Base-by-base conservation (phyloP, 2,888 invertebrate species). In the Disparrhopalites patrizii region DNA sequence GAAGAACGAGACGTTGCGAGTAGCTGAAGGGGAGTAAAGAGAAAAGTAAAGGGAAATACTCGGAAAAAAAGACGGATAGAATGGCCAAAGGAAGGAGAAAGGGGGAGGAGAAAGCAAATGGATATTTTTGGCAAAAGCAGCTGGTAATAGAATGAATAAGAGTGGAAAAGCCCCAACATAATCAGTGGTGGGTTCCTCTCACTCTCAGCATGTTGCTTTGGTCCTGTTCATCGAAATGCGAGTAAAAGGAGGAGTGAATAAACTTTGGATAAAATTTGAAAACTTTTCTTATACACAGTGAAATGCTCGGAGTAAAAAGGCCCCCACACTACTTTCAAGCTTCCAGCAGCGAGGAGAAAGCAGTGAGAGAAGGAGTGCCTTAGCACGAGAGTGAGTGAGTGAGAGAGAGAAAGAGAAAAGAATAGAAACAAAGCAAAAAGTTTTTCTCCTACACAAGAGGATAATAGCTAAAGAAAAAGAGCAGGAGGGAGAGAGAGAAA, bases 241-340 rank as follows among this genome's bases (percentile, higher is more conserved):
- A n/a, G 33, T 20, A 51, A 43, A 43, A 18, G 33, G 28, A 36
- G 60, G 43, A 61, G 36, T 50, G 50, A 30, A 38, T 61, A 61
- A 61, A 61, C 50, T 61, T 61, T 51, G 60, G 51, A 30, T 50
- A 61, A 61, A 61, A 61, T 61, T 61, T 61, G 60, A 61, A 61
- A 61, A 61, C 33, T 61, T 61, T 60, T n/a, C n/a, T n/a, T n/a
- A n/a, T n/a, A n/a, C n/a, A n/a, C n/a, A n/a, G n/a, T n/a, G n/a
- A n/a, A n/a, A n/a, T n/a, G n/a, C n/a, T n/a, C n/a, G n/a, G n/a
- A n/a, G n/a, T n/a, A n/a, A n/a, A n/a, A n/a, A n/a, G n/a, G n/a
- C n/a, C n/a, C n/a, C n/a, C n/a, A n/a, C n/a, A n/a, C n/a, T n/a
- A n/a, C n/a, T n/a, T n/a, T n/a, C n/a, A n/a, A n/a, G n/a, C n/a